Evolutionary conservation across 2,888 invertebrate genomes (phyloP), one percentile per base, ranked within the genome.

Genomic region (Synergus japonicus): DNA sequence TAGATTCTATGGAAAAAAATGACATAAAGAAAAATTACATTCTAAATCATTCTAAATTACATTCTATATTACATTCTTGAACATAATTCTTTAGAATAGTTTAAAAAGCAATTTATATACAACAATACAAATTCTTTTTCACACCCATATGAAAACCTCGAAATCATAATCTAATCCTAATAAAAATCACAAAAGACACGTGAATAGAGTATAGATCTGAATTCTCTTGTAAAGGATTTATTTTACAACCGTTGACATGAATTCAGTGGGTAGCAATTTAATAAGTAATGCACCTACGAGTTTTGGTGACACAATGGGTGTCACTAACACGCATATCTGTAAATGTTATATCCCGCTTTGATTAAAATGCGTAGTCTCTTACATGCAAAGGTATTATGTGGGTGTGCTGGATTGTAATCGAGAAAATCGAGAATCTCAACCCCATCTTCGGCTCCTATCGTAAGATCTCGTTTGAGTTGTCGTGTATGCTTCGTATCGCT

Each of bases 351-450:
- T 46, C 22, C 41, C 29, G 54, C 37, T 76, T 63, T 63, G 60
- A 76, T 76, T 76, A 63, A 76, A 44, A 76, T 54, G 10, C 54
- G 37, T 54, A 67, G 22, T 73, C 49, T 54, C 37, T 41, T 73
- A 54, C 29, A 37, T 49, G 37, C 9, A 73, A 73, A 54, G 54
- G 54, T n/a, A 73, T 73, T 12, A 82, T 85, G 86, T 87, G 85
- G 86, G 86, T 82, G 86, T 79, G 84, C 29, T 29, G 29, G 84
- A 86, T 87, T 82, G 84, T 85, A 87, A 86, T 86, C 87, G 83
- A 79, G 77, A 79, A 82, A 85, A 85, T 85, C 44, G n/a, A 29
- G 37, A 41, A 54, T 54, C 73, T 37, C 29, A 43, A 41, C 41
- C 5, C 44, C 63, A 76, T 60, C 54, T 37, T 37, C 37, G 4